A percentile compares a stretch with the other conserved stretches of the same genome.
phyloP scores from a whole-genome alignment of 2,113 vertebrate species.

The Zootoca vivipara region DNA sequence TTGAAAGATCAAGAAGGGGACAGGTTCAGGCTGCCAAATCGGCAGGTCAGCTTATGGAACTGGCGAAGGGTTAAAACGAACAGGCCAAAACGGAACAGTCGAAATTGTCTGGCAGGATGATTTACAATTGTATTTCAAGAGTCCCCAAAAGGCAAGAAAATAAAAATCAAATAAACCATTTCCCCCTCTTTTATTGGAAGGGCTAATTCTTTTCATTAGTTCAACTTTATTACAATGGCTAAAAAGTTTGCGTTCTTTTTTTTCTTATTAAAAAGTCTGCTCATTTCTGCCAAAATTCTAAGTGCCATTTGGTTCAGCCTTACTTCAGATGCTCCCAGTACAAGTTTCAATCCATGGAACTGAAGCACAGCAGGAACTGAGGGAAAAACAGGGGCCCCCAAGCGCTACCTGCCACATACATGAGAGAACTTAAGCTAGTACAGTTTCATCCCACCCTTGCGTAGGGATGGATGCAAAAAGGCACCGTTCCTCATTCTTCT shows the following conservation, averaged over 20 bases:
- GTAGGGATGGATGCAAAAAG: no score
- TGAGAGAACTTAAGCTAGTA: no score
- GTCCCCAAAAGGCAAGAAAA: conserved; percentile 32
- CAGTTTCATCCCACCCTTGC: no score
- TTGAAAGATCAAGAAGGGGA: background rate
- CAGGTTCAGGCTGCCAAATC: conserved; percentile 49
- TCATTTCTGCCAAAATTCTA: conserved; percentile 48
- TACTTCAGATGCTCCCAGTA: no score
- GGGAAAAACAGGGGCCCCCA: no score
- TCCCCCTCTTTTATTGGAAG: conserved; percentile 67
- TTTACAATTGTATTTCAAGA: conserved; percentile 69
- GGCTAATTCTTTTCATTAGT: conserved; percentile 71
- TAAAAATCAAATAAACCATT: conserved; percentile 72
- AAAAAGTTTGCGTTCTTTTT: conserved; percentile 12
- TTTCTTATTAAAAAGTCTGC: conserved; percentile 29
- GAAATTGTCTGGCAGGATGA: conserved; percentile 59
- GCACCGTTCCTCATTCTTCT: no score
- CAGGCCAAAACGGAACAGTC: conserved; percentile 56
- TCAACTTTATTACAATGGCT: conserved; percentile 63
- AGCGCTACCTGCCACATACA: no score
- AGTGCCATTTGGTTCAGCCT: conserved; percentile 8
- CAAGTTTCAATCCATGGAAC: no score
- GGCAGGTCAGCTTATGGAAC: no score
- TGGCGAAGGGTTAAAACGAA: conserved; percentile 73
- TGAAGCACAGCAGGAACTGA: no score